Evolutionary conservation across 2,113 vertebrate genomes (phyloP).

Genomic region (Colossoma macropomum): DNA sequence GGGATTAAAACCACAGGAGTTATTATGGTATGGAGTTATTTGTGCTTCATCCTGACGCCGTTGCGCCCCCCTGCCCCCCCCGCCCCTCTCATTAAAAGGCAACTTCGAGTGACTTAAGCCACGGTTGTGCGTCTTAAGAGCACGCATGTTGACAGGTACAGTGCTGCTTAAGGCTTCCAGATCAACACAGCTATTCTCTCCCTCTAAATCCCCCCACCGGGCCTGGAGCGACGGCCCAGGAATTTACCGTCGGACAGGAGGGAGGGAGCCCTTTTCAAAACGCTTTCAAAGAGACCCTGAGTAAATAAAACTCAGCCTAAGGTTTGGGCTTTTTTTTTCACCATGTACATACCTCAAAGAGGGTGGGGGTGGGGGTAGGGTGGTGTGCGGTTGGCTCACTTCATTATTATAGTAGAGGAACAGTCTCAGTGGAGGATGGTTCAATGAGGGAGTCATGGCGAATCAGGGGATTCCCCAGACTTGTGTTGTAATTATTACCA

Average conservation of each 20-base stretch:
- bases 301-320: conserved; percentile 45
- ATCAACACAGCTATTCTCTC: conserved; percentile 74
- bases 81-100: conserved; percentile 67
- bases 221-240: conserved; percentile 45
- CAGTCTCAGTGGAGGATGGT: conserved; percentile 54
- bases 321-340: conserved; percentile 5
- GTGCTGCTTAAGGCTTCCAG: conserved; percentile 75
- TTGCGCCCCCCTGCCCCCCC: conserved; percentile 55
- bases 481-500: conserved; percentile 70
- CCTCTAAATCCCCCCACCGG: conserved; percentile 70
- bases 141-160: conserved; percentile 75
- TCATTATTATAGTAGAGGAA: conserved; percentile 58
- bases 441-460: conserved; percentile 63
- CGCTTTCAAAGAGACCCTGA: conserved; percentile 15
- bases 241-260: conserved; percentile 43
- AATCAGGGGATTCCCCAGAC: conserved; percentile 65
- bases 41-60: conserved; percentile 69
- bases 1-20: conserved; percentile 62
- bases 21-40: conserved; percentile 76
- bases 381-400: conserved; percentile 33
- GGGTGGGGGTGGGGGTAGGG: conserved; percentile 15
- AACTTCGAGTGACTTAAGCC: conserved; percentile 78
- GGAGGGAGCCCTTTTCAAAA: conserved; percentile 47
- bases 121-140: conserved; percentile 70
- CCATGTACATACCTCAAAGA: conserved; percentile 36